Evolutionary conservation across 2,113 vertebrate species (phyloP).

Genomic region (Cavia porcellus): DNA sequence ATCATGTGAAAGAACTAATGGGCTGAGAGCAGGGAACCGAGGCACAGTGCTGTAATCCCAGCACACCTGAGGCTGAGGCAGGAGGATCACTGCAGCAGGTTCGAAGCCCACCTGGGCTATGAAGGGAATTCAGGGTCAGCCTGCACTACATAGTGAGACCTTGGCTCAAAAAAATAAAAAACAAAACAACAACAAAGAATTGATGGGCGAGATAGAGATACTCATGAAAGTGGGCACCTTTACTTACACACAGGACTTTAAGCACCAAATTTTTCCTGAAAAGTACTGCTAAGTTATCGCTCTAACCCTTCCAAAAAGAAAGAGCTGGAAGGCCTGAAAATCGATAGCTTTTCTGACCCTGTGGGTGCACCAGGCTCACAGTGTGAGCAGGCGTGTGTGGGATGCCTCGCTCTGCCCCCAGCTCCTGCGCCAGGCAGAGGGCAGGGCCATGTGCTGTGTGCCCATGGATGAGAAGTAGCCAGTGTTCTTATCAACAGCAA

Average conservation of each 20-base stretch:
- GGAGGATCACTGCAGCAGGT: background rate
- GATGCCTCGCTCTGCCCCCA: background rate
- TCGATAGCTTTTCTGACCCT: background rate
- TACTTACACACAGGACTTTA: background rate
- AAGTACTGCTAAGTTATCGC: background rate
- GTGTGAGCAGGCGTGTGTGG: rapidly evolving
- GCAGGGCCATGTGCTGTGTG: rapidly evolving
- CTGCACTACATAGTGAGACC: background rate
- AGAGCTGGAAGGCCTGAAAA: background rate
- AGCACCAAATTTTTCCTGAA: background rate
- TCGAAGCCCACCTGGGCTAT: background rate
- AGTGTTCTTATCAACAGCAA: background rate
- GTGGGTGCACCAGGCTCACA: background rate
- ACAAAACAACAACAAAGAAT: background rate
- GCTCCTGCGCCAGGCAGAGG: background rate
- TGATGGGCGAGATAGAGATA: background rate
- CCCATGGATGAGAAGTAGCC: background rate
- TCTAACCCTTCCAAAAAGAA: background rate
- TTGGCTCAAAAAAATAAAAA: background rate
- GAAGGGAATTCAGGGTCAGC: background rate
- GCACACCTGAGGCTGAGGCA: background rate
- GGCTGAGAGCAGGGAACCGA: background rate
- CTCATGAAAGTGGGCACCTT: too few species aligned
- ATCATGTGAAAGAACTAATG: background rate
- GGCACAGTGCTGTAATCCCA: background rate